These are phyloP conservation scores for Glyptemys insculpta DNA, from an alignment of 2,797 vertebrate species.

Conservation along the genomic window DNA sequence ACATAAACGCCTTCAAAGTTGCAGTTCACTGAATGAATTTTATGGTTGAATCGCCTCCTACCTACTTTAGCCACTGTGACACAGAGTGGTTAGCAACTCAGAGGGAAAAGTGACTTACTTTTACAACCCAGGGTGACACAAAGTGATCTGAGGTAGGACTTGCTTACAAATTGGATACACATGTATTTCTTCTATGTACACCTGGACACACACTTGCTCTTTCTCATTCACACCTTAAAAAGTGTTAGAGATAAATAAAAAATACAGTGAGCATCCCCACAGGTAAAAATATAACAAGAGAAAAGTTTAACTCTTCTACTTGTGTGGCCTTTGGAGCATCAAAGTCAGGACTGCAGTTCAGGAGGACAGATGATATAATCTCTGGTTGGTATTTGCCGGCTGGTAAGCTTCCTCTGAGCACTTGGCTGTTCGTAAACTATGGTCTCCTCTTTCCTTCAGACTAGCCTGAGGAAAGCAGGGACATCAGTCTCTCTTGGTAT, in stretches of 20 bases:
- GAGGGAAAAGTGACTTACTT: too few relatives aligned
- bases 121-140: not conserved
- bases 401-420: not conserved
- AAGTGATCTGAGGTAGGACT: not conserved
- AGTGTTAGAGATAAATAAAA: too few relatives aligned
- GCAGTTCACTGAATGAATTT: not conserved
- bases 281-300: too few relatives aligned
- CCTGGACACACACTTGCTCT: too few relatives aligned
- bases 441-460: not conserved
- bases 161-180: not conserved
- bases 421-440: not conserved
- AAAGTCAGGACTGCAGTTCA: too few relatives aligned
- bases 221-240: too few relatives aligned
- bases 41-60: not conserved
- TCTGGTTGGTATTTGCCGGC: too few relatives aligned
- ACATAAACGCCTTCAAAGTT: not conserved
- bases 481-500: not conserved
- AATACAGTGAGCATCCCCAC: too few relatives aligned
- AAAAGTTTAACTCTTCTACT: too few relatives aligned
- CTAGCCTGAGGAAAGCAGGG: not conserved
- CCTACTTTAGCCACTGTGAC: not conserved
- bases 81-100: too few relatives aligned
- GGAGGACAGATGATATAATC: too few relatives aligned
- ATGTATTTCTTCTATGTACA: not conserved
- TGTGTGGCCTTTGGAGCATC: too few relatives aligned